phyloP scores from a whole-genome alignment of 2,113 vertebrate genomes.

The Colius striatus region DNA sequence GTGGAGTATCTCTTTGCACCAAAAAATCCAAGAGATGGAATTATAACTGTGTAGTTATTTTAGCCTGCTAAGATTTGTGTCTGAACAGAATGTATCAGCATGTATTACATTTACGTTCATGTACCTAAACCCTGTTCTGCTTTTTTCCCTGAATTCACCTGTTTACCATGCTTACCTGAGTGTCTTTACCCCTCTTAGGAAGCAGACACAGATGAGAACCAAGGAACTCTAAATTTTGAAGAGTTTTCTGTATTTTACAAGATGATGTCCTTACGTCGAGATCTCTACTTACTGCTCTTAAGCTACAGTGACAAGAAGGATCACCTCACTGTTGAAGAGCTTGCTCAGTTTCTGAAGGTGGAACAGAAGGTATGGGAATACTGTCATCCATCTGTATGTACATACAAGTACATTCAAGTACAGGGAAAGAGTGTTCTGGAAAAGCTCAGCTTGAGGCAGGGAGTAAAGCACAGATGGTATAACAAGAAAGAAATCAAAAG shows the following conservation, averaged over 20 bases:
- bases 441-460: background rate
- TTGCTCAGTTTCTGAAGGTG: conserved; percentile 87
- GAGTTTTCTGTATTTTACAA: conserved; percentile 98
- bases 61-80: background rate
- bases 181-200: conserved; percentile 78
- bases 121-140: background rate
- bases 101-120: background rate
- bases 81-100: background rate
- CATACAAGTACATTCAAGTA: background rate
- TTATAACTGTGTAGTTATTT: background rate
- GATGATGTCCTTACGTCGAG: conserved; percentile 96
- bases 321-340: conserved; percentile 89
- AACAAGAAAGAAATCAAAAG: background rate
- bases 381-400: rapidly evolving
- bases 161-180: background rate
- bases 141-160: background rate
- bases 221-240: conserved; percentile 93
- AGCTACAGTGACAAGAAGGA: conserved; percentile 96
- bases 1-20: background rate
- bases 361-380: conserved; percentile 90
- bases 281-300: conserved; percentile 92
- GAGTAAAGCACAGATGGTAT: background rate
- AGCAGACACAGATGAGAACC: conserved; percentile 96
- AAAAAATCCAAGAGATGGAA: background rate
- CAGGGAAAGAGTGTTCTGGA: background rate